Evolutionary conservation across 2,888 invertebrate species (phyloP).

Genomic region (Amphipoea oculea): DNA sequence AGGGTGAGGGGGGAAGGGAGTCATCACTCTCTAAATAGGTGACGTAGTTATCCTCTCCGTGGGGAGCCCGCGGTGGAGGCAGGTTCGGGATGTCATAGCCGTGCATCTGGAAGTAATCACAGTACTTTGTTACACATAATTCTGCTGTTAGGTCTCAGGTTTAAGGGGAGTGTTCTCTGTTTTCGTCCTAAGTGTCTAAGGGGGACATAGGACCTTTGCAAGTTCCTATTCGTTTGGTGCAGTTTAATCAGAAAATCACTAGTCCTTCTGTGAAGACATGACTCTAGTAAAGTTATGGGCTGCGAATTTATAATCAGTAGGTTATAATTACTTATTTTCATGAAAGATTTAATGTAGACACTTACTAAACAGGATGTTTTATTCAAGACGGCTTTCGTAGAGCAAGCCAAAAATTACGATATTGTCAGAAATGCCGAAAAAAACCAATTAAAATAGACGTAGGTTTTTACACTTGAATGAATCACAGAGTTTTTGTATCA

Average conservation of each 20-base stretch:
- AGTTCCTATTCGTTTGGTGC: background rate
- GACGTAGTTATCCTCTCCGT: conserved; percentile 96
- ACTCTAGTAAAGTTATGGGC: too few species aligned
- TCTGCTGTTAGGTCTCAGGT: conserved; percentile 44
- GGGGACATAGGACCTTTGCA: background rate
- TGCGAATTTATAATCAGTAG: too few species aligned
- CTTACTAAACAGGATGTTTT: background rate
- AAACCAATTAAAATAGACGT: background rate
- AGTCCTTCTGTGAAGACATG: too few species aligned
- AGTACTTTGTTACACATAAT: conserved; percentile 58
- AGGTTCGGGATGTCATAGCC: conserved; percentile 94
- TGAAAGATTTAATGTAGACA: background rate
- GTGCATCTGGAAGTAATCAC: conserved; percentile 93
- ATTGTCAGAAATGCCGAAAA: background rate
- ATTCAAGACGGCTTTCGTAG: background rate
- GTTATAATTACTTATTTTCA: background rate
- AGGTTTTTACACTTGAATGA: background rate
- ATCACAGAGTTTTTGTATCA: background rate
- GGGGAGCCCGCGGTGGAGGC: conserved; percentile 91
- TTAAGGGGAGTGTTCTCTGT: background rate
- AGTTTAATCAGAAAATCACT: too few species aligned
- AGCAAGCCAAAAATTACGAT: too few species aligned
- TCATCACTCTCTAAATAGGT: conserved; percentile 98
- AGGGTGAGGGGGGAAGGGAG: conserved; percentile 94
- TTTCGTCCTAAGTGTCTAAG: background rate